These are phyloP conservation scores for Colossoma macropomum DNA, from an alignment of 2,113 vertebrate genomes.

Conservation along the genomic window DNA sequence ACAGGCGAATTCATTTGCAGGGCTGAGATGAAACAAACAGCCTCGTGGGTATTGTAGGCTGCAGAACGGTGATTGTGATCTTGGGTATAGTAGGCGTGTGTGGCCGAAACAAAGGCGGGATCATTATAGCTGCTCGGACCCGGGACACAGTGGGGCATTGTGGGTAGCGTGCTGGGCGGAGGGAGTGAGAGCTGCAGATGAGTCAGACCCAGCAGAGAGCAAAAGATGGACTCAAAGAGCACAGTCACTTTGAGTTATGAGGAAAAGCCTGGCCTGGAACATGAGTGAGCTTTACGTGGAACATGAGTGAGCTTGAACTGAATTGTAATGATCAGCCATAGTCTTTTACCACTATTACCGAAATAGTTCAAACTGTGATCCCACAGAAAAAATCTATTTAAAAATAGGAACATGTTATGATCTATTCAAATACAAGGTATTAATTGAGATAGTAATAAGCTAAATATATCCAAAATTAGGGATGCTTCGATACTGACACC, in stretches of 20 bases:
- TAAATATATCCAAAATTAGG: too few relatives aligned
- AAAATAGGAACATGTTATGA: too few relatives aligned
- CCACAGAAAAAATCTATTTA: too few relatives aligned
- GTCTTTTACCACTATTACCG: background rate
- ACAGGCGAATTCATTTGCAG: constrained; percentile 61
- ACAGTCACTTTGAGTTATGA: constrained; percentile 29
- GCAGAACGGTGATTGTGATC: constrained; percentile 22
- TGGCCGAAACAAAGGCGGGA: constrained; percentile 61
- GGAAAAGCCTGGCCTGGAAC: background rate
- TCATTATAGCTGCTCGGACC: constrained; percentile 67
- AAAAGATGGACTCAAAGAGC: constrained; percentile 33
- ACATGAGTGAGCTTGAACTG: background rate
- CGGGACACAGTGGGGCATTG: constrained; percentile 33
- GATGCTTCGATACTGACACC: too few relatives aligned
- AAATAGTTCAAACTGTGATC: too few relatives aligned
- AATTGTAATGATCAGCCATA: background rate
- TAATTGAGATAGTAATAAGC: too few relatives aligned
- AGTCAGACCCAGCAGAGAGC: constrained; percentile 69
- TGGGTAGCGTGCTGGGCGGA: constrained; percentile 12
- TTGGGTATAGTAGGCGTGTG: constrained; percentile 50
- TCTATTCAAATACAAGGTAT: too few relatives aligned
- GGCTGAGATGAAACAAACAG: constrained; percentile 41
- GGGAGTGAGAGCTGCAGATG: constrained; percentile 17
- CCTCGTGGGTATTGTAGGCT: constrained; percentile 20
- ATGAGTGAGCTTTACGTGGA: constrained; percentile 1